A percentile compares a stretch with the other conserved stretches of the same genome.
phyloP scores from a whole-genome alignment of 2,888 invertebrate genomes.

The Rhagonycha lutea region DNA sequence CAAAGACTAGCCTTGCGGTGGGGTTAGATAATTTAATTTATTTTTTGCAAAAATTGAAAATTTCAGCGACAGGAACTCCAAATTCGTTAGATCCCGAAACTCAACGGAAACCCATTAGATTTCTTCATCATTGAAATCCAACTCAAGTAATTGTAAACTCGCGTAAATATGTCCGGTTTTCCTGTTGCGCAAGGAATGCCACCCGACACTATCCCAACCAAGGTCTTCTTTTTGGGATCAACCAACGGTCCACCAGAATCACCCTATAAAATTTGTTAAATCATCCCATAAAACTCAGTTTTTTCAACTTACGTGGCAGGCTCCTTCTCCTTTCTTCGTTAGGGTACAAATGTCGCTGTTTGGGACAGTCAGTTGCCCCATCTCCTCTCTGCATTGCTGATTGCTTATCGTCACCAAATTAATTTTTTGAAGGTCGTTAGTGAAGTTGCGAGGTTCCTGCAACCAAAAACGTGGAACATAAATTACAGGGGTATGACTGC shows the following conservation, averaged over 20 bases:
- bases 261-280: constrained; percentile 1
- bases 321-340: constrained; percentile 40
- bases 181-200: constrained; percentile 54
- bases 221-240: not conserved
- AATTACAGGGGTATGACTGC: not conserved
- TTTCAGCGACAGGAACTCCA: not conserved
- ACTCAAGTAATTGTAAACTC: constrained; percentile 48
- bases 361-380: constrained; percentile 15
- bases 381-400: constrained; percentile 45
- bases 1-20: no score
- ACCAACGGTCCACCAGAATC: constrained; percentile 23
- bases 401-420: constrained; percentile 59
- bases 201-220: constrained; percentile 55
- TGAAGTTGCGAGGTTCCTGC: constrained; percentile 35
- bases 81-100: not conserved
- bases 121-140: constrained; percentile 47
- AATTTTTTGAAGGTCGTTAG: constrained; percentile 60
- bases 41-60: no score
- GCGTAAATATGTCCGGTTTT: constrained; percentile 53
- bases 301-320: constrained; percentile 26
- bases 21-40: no score
- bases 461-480: not conserved
- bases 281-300: not conserved
- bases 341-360: constrained; percentile 38
- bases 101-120: not conserved